phyloP scores from a whole-genome alignment of 1,140 invertebrate genomes.

The Capitella teleta region DNA sequence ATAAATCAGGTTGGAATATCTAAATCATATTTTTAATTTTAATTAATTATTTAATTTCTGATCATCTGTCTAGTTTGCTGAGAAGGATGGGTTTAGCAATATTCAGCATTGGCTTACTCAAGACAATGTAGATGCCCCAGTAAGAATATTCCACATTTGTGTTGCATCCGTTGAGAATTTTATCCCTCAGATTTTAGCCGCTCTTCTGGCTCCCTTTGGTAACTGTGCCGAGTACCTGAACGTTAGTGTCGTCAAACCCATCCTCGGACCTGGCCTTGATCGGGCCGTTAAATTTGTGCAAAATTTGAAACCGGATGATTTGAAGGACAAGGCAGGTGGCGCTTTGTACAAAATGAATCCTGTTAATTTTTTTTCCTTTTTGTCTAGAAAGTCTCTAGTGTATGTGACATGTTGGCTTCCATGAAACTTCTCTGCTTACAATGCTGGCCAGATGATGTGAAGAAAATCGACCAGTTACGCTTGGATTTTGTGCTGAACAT shows the following conservation, averaged over 20 bases:
- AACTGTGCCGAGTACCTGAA: conserved; percentile 43
- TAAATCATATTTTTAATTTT: background rate
- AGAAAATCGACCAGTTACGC: conserved; percentile 41
- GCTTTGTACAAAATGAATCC: too few species aligned
- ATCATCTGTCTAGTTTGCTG: too few species aligned
- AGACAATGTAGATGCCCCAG: conserved; percentile 34
- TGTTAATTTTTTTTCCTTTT: too few species aligned
- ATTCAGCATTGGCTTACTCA: conserved; percentile 35
- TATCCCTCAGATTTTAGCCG: conserved; percentile 35
- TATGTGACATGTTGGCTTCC: conserved; percentile 44
- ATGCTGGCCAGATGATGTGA: conserved; percentile 43
- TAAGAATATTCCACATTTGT: conserved; percentile 16
- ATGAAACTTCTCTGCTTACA: conserved; percentile 44
- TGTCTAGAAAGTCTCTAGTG: conserved; percentile 41
- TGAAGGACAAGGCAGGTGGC: conserved; percentile 43
- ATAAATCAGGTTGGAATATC: conserved; percentile 39
- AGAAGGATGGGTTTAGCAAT: conserved; percentile 41
- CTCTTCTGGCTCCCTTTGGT: conserved; percentile 38
- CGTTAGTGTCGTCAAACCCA: conserved; percentile 24
- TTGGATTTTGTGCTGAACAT: conserved; percentile 45
- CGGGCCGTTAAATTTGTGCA: conserved; percentile 39
- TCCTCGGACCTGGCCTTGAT: conserved; percentile 37
- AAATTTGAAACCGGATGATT: conserved; percentile 40
- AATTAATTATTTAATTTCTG: too few species aligned
- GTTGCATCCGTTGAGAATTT: background rate